Base-by-base conservation (phyloP, 2,797 vertebrate genomes). In the Ceryle rudis region DNA sequence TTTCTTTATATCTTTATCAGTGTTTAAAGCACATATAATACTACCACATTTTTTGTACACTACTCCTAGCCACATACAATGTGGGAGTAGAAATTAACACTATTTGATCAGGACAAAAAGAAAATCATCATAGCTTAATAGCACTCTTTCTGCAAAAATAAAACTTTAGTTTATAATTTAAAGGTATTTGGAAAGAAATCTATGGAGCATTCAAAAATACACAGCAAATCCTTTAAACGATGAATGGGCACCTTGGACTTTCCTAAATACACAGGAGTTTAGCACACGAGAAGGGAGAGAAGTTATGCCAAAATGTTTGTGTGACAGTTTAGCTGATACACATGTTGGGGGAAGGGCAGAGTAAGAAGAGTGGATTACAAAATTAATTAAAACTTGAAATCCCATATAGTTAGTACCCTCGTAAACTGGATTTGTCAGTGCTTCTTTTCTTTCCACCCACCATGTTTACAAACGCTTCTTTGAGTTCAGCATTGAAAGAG, bases 1-100 rank as follows among this genome's bases (percentile, higher is more conserved):
- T 91, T 92, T 90, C 86, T 90, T 75, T 88, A 41, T 60, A 81
- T 35, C 77, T 90, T 79, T 93, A 77, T 85, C 72, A 84, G 37
- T 86, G 91, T 94, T 88, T 81, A 95, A 92, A 96, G 93, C 82
- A 58, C 23, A 52, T 80, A 55, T 35, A 95, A 72, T 73, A 81
- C 66, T 84, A 64, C 41, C 35, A 70, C 37, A 25, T 75, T 71
- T 37, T 79, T 61, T 94, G 89, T 64, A 74, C 22, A 35, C 86
- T 61, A 75, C 47, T 94, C 49, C 39, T 84, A 82, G 73, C 82
- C 72, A 87, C 2, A 0, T 35, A 79, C 84, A 72, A 15, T 73
- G 81, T 94, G 95, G 85, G 89, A 95, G 89, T 78, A 84, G 81
- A 95, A 94, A 93, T 88, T 52, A 92, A 91, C 37, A 82, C 78